Conservation (phyloP, 2,888 invertebrate genomes). For the Isoperla grammatica region DNA sequence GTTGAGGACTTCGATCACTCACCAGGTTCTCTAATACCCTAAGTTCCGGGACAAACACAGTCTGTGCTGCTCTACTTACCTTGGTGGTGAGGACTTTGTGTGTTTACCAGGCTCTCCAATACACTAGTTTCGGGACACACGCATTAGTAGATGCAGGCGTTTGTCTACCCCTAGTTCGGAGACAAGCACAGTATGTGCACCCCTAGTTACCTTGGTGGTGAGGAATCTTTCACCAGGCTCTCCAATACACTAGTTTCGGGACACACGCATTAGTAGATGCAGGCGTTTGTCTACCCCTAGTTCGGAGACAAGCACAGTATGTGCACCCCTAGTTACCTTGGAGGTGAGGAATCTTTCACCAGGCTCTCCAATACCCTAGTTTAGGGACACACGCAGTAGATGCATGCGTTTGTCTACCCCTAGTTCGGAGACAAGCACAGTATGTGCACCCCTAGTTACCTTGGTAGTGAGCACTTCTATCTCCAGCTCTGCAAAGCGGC, state of each 20-base stretch:
- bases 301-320: background rate
- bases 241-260: background rate
- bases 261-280: background rate
- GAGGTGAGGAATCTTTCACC: background rate
- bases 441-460: slow-evolving; percentile 31
- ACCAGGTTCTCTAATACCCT: background rate
- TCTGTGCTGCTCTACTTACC: background rate
- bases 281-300: no score
- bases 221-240: background rate
- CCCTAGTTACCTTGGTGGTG: slow-evolving; percentile 34
- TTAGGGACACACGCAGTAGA: background rate
- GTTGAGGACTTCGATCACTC: background rate
- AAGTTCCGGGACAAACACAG: background rate
- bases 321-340: background rate
- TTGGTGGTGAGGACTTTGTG: background rate
- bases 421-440: no score
- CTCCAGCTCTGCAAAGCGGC: slow-evolving; percentile 66
- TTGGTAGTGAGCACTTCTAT: slow-evolving; percentile 50
- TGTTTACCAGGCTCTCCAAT: background rate
- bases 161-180: no score
- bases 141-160: background rate
- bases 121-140: background rate
- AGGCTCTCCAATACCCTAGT: background rate
- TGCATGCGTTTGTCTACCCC: no score
- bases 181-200: no score